Evolutionary conservation across 2,797 vertebrate species (phyloP), one percentile per base, ranked within the genome.

Genomic region (Harpagifer antarcticus): DNA sequence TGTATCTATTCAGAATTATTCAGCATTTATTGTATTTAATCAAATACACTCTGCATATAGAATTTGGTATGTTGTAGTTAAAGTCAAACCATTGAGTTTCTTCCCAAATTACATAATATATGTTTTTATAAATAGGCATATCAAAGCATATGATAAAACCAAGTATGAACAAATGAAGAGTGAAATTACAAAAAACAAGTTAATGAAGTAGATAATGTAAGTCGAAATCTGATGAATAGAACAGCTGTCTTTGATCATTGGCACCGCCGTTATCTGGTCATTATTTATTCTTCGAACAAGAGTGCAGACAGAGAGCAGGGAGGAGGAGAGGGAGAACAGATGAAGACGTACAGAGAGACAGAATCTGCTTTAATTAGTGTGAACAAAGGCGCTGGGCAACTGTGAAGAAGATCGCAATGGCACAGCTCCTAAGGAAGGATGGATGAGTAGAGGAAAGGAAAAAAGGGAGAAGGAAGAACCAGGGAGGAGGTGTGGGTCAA

Each of bases 281-380:
- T 94, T 93, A 94, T 93, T 93, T 93, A 92, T 93, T 93, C 90
- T 90, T 89, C 83, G 73, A 91, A 90, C 87, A 85, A 77, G 89
- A 91, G 90, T 89, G 90, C 89, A 92, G 90, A 92, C 82, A 81
- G 91, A 86, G 86, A 80, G 89, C 86, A 74, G 84, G 87, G 87
- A 91, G 90, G 86, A 92, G 87, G 89, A 91, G 88, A 91, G 88
- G 79, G 83, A 90, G 90, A 94, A 92, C 90, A 97, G 95, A 97
- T 98, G 96, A 97, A 96, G 96, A 96, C 91, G 94, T 96, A 96
- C 95, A 96, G 95, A 94, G 95, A 96, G 94, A 95, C 95, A 96
- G 96, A 96, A 97, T 96, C 95, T 93, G 96, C 96, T 97, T 97
- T 97, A 98, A 98, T 98, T 98, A 97, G 95, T 93, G 93, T 93